These are phyloP conservation scores for Agriopis aurantiaria DNA, from an alignment of 2,888 invertebrate species.

Conservation along the genomic window DNA sequence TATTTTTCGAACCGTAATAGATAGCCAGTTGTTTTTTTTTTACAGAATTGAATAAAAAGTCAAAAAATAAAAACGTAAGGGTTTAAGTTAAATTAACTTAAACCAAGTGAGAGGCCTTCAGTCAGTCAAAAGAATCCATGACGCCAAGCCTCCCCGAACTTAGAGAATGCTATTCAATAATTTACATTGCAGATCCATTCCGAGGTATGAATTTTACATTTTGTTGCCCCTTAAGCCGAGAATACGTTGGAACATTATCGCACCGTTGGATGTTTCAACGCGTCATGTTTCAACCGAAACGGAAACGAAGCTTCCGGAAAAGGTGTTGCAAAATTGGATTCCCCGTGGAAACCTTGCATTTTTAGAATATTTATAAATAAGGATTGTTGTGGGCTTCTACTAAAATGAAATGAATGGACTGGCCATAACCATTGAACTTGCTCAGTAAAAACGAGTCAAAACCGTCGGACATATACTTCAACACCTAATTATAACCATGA, in stretches of 20 bases:
- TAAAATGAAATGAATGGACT: no score
- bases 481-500: no score
- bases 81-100: no score
- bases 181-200: constrained; percentile 15
- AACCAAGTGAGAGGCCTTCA: no score
- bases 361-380: neutral
- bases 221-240: neutral
- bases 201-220: constrained; percentile 16
- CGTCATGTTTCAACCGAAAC: neutral
- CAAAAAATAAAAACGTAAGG: no score
- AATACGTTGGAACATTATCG: neutral
- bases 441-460: no score
- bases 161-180: constrained; percentile 6
- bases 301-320: neutral
- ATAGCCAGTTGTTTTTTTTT: no score
- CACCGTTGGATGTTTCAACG: neutral
- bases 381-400: no score
- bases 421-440: no score
- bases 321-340: neutral
- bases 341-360: neutral
- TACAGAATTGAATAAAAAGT: no score
- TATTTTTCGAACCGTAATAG: no score
- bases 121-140: neutral
- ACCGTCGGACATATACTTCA: no score
- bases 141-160: neutral